Conservation (phyloP, 1,140 invertebrate genomes). For the Pachyrhynchus sulphureomaculatus region DNA sequence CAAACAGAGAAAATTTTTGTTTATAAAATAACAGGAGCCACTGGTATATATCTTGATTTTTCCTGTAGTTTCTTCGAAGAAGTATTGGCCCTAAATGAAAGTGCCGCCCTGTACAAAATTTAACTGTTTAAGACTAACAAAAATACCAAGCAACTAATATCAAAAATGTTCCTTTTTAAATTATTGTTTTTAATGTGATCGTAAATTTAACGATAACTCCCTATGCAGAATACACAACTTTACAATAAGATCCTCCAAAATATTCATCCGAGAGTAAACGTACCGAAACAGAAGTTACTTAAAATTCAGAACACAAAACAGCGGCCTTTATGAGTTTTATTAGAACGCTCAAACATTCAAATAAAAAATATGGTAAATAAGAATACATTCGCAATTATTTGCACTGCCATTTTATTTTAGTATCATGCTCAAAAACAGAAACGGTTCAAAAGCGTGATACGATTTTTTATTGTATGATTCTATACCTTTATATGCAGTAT, state of each 20-base stretch:
- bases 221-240: not conserved
- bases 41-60: too few species aligned
- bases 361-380: constrained; percentile 26
- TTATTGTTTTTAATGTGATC: too few species aligned
- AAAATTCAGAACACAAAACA: constrained; percentile 25
- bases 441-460: constrained; percentile 7
- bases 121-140: too few species aligned
- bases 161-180: too few species aligned
- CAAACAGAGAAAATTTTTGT: too few species aligned
- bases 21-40: too few species aligned
- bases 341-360: constrained; percentile 18
- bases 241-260: constrained; percentile 9
- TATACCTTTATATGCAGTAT: constrained; percentile 22
- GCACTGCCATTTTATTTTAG: constrained; percentile 13
- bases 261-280: constrained; percentile 20
- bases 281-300: constrained; percentile 18
- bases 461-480: constrained; percentile 11
- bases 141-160: too few species aligned
- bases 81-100: too few species aligned
- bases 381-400: constrained; percentile 24
- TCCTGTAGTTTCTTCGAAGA: too few species aligned
- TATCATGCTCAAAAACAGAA: constrained; percentile 1
- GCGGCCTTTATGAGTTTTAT: constrained; percentile 29
- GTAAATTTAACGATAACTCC: not conserved
- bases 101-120: too few species aligned